Percentiles rank a stretch among this genome's conserved stretches.
Evolutionary conservation across 2,797 vertebrate species (phyloP).

Genomic region (Menidia menidia): DNA sequence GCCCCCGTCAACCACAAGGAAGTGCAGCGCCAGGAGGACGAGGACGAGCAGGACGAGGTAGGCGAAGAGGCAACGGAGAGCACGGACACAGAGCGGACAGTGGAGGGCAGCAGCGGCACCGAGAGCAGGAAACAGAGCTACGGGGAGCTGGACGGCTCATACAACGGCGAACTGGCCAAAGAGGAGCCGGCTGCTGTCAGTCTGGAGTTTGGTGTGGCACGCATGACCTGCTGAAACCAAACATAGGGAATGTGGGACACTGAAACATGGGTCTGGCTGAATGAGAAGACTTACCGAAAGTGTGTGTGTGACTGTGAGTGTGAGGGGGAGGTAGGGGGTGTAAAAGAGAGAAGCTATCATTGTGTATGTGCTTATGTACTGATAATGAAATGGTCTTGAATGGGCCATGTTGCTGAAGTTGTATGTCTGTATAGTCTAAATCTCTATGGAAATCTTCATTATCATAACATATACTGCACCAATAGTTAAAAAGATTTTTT

Average conservation of each 20-base stretch:
- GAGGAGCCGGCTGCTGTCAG: conserved; percentile 92
- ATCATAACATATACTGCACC: conserved; percentile 73
- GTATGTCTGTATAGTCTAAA: conserved; percentile 70
- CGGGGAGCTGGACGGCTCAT: conserved; percentile 76
- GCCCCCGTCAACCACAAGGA: conserved; percentile 87
- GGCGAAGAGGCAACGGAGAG: conserved; percentile 78
- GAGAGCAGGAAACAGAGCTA: conserved; percentile 96
- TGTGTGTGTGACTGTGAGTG: conserved; percentile 21
- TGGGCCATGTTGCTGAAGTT: conserved; percentile 49
- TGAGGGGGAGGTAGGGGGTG: no score
- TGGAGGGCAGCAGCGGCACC: conserved; percentile 93
- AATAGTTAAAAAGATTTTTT: conserved; percentile 58
- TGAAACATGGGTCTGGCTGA: conserved; percentile 26
- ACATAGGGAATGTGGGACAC: conserved; percentile 44
- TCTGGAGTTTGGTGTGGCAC: conserved; percentile 94
- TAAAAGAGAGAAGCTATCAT: conserved; percentile 26
- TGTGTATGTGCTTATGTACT: conserved; percentile 45
- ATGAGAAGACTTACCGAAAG: conserved; percentile 35
- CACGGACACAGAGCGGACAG: conserved; percentile 85
- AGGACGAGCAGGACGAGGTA: conserved; percentile 80
- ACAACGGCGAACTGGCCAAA: conserved; percentile 79
- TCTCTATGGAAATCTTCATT: conserved; percentile 68
- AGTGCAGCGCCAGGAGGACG: conserved; percentile 83
- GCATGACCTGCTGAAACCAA: conserved; percentile 92
- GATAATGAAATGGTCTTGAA: conserved; percentile 55